Evolutionary conservation across 2,888 invertebrate genomes (phyloP), one percentile per base, ranked within the genome.

Genomic region (Drosophila antonietae): DNA sequence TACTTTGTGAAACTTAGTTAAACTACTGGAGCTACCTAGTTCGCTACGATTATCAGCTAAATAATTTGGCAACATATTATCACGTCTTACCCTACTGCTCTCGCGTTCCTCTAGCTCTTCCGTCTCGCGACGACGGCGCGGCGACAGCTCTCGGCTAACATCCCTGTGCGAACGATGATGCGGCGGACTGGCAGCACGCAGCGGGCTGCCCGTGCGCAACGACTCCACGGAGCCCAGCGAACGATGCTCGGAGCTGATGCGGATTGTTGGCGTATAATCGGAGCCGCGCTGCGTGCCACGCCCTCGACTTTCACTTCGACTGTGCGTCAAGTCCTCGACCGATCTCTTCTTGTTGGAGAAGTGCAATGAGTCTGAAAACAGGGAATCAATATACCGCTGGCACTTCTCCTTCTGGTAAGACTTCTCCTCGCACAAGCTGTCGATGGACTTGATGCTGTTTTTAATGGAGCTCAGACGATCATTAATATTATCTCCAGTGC

Each of bases 371-470:
- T 90, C 90, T 15, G 88, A 75, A 65, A 92, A 92, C 15, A 92
- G 85, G 0, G 93, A 90, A 65, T 93, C 92, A 23, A 93, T 92
- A 55, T 92, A 93, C 10, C 91, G 91, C 68, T 93, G 92, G 63
- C 91, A 92, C 68, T 90, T 92, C 70, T 88, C 91, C 81, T 90
- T 91, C 64, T 89, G 88, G 78, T 90, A 92, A 23, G 90, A 86
- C 60, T 91, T 91, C 73, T 93, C 92, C 69, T 92, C 92, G 75
- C 93, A 93, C 41, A 93, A 80, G 1, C 86, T 90, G 77, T 93
- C 93, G 59, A 93, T 93, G 14, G 93, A 93, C 73, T 93, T 93
- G 59, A 93, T 93, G 41, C 92, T 92, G 73, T 92, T 92, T 75
- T 93, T 91, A 41, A 93, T 93, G 31, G 93, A 93, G 43, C 90